Evolutionary conservation across 1,140 invertebrate genomes (phyloP).

Genomic region (Achatina immaculata): DNA sequence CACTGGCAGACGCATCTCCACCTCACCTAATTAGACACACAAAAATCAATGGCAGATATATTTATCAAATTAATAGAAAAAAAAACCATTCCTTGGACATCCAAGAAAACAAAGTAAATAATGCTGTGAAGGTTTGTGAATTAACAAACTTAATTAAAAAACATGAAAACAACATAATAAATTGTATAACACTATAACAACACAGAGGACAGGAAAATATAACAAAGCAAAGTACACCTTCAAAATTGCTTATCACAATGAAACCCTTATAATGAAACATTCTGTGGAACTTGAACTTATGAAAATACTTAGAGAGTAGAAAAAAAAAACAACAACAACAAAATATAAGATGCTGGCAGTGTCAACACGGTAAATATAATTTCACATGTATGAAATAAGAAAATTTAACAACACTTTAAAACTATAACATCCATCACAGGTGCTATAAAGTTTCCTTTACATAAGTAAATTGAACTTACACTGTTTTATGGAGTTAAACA

Average conservation of each 20-base stretch:
- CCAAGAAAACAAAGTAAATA: not conserved
- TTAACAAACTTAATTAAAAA: not conserved
- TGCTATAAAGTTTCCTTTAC: not conserved
- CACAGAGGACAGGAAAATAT: not conserved
- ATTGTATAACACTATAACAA: not conserved
- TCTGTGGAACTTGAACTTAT: not conserved
- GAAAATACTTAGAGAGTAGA: not conserved
- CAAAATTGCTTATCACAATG: not conserved
- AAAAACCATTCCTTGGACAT: too few species aligned
- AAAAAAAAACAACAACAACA: not conserved
- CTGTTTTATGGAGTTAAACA: constrained; percentile 13
- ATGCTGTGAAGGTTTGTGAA: not conserved
- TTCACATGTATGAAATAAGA: too few species aligned
- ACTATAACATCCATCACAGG: not conserved
- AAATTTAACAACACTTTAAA: not conserved
- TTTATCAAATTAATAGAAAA: too few species aligned
- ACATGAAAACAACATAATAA: constrained; percentile 5
- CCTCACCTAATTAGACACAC: constrained; percentile 18
- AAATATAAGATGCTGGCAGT: not conserved
- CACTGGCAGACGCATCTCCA: constrained; percentile 19
- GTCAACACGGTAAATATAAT: too few species aligned
- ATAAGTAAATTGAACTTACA: constrained; percentile 26
- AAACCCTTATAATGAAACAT: not conserved
- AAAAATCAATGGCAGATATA: too few species aligned
- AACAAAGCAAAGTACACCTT: not conserved